Evolutionary conservation across 2,797 vertebrate species (phyloP).

Genomic region (Gastrophryne carolinensis): DNA sequence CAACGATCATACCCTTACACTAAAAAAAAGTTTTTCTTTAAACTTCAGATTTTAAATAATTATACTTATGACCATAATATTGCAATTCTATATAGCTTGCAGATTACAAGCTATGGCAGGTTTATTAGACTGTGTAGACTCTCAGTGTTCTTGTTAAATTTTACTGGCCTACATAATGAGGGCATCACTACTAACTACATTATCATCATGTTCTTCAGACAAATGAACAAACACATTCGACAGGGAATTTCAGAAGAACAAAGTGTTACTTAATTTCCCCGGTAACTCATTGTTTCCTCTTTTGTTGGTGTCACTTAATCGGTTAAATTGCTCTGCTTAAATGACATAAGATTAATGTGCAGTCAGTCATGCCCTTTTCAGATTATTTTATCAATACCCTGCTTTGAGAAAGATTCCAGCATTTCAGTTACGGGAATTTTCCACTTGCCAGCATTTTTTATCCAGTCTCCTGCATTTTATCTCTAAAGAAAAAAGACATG

Average conservation of each 20-base stretch:
- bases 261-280: not conserved
- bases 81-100: too few species aligned
- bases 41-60: too few species aligned
- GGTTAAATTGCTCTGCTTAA: not conserved
- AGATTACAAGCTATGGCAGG: too few species aligned
- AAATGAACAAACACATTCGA: not conserved
- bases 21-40: too few species aligned
- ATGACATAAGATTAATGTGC: not conserved
- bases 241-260: not conserved
- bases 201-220: too few species aligned
- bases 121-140: too few species aligned
- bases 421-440: constrained; percentile 9
- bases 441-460: not conserved
- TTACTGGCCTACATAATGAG: too few species aligned
- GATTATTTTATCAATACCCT: constrained; percentile 5
- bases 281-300: not conserved
- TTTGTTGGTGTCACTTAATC: not conserved
- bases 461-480: constrained; percentile 15
- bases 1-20: too few species aligned
- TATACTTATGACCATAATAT: too few species aligned
- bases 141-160: too few species aligned
- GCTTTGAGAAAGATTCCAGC: not conserved
- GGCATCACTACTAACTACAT: too few species aligned
- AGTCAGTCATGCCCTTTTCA: not conserved
- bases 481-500: not conserved